Evolutionary conservation across 2,797 vertebrate genomes (phyloP).

Genomic region (Parotocinclus haroldoi): DNA sequence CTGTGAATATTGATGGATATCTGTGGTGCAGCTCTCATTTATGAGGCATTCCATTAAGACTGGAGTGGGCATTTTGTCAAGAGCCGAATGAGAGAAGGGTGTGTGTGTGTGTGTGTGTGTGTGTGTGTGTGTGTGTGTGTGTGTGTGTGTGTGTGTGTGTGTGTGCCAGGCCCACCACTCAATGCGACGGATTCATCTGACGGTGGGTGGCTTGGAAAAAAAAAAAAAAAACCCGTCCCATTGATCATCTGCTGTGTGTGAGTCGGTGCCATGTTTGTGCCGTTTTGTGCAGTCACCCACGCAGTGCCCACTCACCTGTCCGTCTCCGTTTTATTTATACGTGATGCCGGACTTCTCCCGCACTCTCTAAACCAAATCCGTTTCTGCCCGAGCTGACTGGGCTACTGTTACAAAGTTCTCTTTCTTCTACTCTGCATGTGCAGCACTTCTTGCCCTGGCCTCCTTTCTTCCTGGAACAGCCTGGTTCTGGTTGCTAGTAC

Average conservation of each 20-base stretch:
- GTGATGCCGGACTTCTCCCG: constrained; percentile 1
- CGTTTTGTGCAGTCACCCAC: constrained; percentile 62
- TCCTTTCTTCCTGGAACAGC: constrained; percentile 11
- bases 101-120: constrained; percentile 31
- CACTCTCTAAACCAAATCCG: constrained; percentile 27
- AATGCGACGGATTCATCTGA: constrained; percentile 19
- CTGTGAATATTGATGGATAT: constrained; percentile 6
- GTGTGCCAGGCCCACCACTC: constrained; percentile 8
- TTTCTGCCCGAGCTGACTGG: constrained; percentile 7
- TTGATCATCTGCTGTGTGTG: constrained; percentile 63
- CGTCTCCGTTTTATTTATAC: constrained; percentile 52
- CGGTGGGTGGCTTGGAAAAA: constrained; percentile 26
- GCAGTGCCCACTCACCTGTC: constrained; percentile 54
- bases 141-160: constrained; percentile 33
- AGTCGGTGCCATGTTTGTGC: constrained; percentile 35
- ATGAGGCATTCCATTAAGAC: constrained; percentile 7
- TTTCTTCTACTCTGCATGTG: constrained; percentile 18
- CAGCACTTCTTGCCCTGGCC: constrained; percentile 15
- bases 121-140: constrained; percentile 25
- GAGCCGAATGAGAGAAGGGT: constrained; percentile 24
- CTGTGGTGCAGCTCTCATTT: constrained; percentile 22
- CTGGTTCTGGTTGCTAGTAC: neutral
- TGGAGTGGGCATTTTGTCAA: constrained; percentile 35
- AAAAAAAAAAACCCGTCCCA: too few species aligned
- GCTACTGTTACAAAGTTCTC: constrained; percentile 10